Base-by-base conservation (phyloP, 2,113 vertebrate species). In the Symphodus melops region DNA sequence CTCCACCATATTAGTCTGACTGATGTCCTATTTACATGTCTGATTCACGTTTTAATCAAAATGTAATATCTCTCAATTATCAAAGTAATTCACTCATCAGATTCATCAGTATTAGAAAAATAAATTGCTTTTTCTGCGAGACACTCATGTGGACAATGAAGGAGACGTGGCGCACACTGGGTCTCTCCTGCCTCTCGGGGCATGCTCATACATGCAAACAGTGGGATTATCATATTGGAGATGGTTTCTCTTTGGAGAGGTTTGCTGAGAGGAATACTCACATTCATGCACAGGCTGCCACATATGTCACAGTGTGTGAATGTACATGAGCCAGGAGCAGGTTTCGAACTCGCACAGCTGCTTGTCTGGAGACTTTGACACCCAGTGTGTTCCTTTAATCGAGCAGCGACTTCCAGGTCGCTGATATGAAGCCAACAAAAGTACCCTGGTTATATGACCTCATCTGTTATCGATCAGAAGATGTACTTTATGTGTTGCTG, bases 201-300 rank as follows among this genome's bases (percentile, higher is more conserved):
- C 78, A 83, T 89, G 88, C 82, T 83, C 80, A 58, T 36, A 88
- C 88, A 89, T 91, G 74, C 80, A 74, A 67, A 76, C 69, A 78
- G 72, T 20, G 46, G 85, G 84, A 92, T 91, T 90, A 90, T 63
- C 46, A 80, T 70, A 76, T 78, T 68, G 73, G 70, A 84, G 73
- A 78, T 13, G 76, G 74, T 79, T 19, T 5, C 16, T 70, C 49
- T 85, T 53, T 62, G 39, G 56, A 77, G 80, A 79, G 77, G 61
- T 19, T 33, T 28, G 16, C 39, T 69, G 14, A 75, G 69, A 68
- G 78, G 41, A 20, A 63, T 41, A 53, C 28, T 54, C 56, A 65
- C 8, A 71, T 44, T 16, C 53, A 49, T 19, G 11, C 42, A 63
- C 56, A 55, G 17, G 33, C 65, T 28, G 42, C 49, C 55, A 36